Evolutionary conservation across 2,113 vertebrate species (phyloP).

Genomic region (Aptenodytes forsteri): DNA sequence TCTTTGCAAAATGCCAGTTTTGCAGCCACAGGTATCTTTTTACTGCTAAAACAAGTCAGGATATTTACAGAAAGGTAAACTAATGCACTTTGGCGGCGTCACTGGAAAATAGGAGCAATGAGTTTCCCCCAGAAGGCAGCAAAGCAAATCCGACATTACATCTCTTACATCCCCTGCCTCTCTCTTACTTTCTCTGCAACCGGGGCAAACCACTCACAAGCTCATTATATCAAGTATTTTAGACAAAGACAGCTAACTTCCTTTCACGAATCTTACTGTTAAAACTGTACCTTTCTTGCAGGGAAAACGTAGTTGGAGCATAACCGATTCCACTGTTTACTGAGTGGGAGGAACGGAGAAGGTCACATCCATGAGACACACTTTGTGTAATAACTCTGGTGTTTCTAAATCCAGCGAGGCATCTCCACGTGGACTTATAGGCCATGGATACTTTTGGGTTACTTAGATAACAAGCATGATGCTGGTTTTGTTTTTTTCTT

Average conservation of each 20-base stretch:
- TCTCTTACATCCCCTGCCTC: background rate
- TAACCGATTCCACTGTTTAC: background rate
- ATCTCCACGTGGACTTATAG: background rate
- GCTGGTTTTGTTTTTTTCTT: background rate
- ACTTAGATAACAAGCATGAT: background rate
- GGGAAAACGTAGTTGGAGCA: background rate
- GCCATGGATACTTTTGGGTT: background rate
- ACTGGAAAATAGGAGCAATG: background rate
- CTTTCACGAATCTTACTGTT: background rate
- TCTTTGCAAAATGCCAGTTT: background rate
- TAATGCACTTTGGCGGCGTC: background rate
- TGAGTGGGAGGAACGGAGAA: background rate
- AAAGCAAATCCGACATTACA: background rate
- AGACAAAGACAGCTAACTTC: background rate
- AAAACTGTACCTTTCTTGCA: background rate
- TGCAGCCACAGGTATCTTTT: background rate
- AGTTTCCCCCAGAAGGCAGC: background rate
- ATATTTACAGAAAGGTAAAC: constrained; percentile 16
- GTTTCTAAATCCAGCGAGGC: background rate
- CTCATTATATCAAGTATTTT: background rate
- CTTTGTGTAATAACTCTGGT: background rate
- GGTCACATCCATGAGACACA: background rate
- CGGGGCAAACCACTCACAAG: background rate
- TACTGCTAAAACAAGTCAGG: background rate
- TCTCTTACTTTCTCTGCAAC: background rate